Evolutionary conservation across 2,797 vertebrate genomes (phyloP), one percentile per base, ranked within the genome.

Genomic region (Chiroxiphia lanceolata): DNA sequence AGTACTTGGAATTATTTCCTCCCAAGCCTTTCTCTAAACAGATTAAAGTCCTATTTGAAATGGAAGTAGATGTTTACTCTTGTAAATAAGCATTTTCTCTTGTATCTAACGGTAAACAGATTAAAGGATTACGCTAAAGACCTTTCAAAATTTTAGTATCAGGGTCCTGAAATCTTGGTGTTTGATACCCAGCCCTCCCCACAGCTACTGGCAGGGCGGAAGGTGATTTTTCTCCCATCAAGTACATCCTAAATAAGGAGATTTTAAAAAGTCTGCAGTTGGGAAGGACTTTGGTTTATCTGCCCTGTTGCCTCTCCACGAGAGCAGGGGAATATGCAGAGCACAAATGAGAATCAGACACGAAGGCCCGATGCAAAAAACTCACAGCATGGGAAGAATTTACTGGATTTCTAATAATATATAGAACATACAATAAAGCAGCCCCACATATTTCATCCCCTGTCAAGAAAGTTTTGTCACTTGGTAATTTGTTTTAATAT

Each of bases 1-100:
- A 96, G 93, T 75, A 95, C 89, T 95, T 95, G 89, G 83, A 97
- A 96, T 93, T 56, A 95, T 97, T 96, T 97, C 94, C 76, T 88
- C 81, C 86, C 94, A 95, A 97, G 97, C 94, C 95, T 96, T 98
- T 97, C 94, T 85, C 69, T 86, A 97, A 98, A 98, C 95, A 97
- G 95, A 95, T 97, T 95, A 97, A 94, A 94, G 22, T 83, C 77
- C 85, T 45, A 4, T 95, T 96, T 95, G 96, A 95, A 98, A 96
- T 81, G 92, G 93, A 96, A 94, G 93, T 74, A n/a, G 57, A 63
- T 97, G 91, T 97, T 98, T 96, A 87, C 91, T 89, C 22, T 50
- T 91, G 94, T 77, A 97, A 95, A 97, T 89, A 87, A 56, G 86
- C 71, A 93, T 96, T 96, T 96, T 93, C 84, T 33, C 36, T 59